Evolutionary conservation across 2,797 vertebrate species (phyloP).

Genomic region (Channa striata): DNA sequence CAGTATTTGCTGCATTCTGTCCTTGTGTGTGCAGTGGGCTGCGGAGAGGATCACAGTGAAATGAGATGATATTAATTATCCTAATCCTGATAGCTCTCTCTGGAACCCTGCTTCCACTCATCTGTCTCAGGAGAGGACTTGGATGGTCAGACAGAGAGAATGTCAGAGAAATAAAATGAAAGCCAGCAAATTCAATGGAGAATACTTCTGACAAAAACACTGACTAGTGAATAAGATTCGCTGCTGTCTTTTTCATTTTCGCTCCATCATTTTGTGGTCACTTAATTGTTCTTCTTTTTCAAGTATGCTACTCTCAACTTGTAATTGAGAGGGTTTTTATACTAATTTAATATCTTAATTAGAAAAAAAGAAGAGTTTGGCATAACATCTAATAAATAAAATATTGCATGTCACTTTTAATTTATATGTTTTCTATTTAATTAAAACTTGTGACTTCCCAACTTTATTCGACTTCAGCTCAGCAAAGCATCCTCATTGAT

Average conservation of each 20-base stretch:
- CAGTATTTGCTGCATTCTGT: constrained; percentile 79
- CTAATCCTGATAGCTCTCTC: constrained; percentile 85
- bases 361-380: background rate
- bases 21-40: constrained; percentile 80
- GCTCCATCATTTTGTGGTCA: constrained; percentile 58
- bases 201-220: constrained; percentile 69
- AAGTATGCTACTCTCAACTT: constrained; percentile 43
- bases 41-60: constrained; percentile 78
- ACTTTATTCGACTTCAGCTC: constrained; percentile 24
- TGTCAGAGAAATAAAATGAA: constrained; percentile 79
- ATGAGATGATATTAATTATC: constrained; percentile 87
- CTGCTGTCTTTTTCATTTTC: constrained; percentile 49
- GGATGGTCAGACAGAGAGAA: constrained; percentile 81
- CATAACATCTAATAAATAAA: constrained; percentile 26
- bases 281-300: constrained; percentile 57
- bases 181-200: constrained; percentile 77
- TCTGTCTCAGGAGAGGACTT: constrained; percentile 81
- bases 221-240: constrained; percentile 59
- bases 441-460: background rate
- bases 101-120: constrained; percentile 76
- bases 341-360: constrained; percentile 39
- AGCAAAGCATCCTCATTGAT: constrained; percentile 14
- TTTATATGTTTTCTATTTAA: background rate
- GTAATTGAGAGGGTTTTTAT: constrained; percentile 24
- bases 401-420: background rate